Base-by-base conservation (phyloP, 2,888 invertebrate genomes). In the Drosophila monieri region DNA sequence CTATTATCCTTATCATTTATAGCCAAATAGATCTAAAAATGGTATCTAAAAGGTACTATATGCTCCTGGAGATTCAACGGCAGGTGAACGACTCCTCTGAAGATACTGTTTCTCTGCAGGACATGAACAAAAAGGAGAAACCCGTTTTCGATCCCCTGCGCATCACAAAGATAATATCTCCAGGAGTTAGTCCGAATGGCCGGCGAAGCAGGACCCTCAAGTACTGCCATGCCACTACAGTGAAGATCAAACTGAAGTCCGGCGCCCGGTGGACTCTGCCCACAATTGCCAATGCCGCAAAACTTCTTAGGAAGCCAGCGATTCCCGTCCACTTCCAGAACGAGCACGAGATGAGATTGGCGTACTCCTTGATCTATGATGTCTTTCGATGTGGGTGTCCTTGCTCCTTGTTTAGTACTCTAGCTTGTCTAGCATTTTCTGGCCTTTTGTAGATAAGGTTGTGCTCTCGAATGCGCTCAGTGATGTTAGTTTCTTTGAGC, bases 291-390 rank as follows among this genome's bases (percentile, higher is more conserved):
- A 90, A 89, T 74, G 90, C 91, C 0, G 91, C 90, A 3, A 91
- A 90, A 55, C 54, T 91, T 15, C 62, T 91, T 1, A 69, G 73
- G 15, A 89, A 88, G 21, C 90, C 91, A 9, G 88, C 91, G 1
- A 47, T 89, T 2, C 8, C 66, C 0, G 89, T 90, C 2, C 46
- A 54, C 8, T 91, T 91, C 43, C 66, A 79, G 1, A 92, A 93
- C 80, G 93, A 93, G 67, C 93, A 93, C 3, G 93, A 93, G 77
- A 93, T 93, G 93, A 85, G 93, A 41, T 86, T 93, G 72, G 93
- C 93, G 2, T 93, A 92, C 54, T 92, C 93, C 0, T 88, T 93
- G 5, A 92, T 93, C 54, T 94, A 93, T 83, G 93, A 94, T 78
- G 93, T 93, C 9, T 91, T 93, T 46, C 90, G 94, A 74, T 94